Conservation (phyloP, 2,113 vertebrate species). For the Sakesphorus luctuosus region DNA sequence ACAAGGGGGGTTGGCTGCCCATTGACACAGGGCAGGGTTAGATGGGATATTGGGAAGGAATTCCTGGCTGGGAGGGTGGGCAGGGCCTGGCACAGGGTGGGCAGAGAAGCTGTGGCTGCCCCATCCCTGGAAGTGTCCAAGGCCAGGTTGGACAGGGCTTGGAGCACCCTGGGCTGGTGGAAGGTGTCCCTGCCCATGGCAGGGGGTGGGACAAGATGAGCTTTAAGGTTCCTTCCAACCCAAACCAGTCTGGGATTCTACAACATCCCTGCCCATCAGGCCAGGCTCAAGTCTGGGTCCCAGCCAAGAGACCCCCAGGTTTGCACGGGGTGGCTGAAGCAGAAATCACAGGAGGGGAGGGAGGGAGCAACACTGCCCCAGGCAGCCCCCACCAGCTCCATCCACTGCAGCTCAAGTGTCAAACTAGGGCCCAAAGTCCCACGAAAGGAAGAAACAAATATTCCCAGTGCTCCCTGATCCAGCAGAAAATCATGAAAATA, state of each 20-base stretch:
- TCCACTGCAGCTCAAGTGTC: background rate
- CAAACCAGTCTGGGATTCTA: background rate
- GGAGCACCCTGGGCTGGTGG: rapidly evolving
- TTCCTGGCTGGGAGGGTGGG: rapidly evolving
- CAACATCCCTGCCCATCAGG: background rate
- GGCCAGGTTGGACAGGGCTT: rapidly evolving
- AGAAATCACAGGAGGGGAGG: background rate
- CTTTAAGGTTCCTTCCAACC: background rate
- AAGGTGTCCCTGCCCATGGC: background rate
- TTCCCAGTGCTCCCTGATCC: background rate
- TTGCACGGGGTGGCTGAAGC: background rate
- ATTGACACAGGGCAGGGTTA: rapidly evolving
- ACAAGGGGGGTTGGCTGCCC: background rate
- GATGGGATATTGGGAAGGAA: background rate
- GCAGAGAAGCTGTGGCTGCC: background rate
- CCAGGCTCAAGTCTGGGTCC: rapidly evolving
- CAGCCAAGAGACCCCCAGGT: background rate
- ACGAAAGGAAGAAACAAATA: background rate
- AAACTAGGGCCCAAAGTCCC: background rate
- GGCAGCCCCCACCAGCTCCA: background rate
- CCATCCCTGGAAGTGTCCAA: background rate
- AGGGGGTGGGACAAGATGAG: background rate
- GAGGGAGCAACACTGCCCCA: rapidly evolving
- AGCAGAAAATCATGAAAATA: background rate
- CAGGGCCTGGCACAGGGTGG: background rate